Evolutionary conservation across 2,113 vertebrate genomes (phyloP), one percentile per base, ranked within the genome.

Genomic region (Cyphomyrus discorhynchus): DNA sequence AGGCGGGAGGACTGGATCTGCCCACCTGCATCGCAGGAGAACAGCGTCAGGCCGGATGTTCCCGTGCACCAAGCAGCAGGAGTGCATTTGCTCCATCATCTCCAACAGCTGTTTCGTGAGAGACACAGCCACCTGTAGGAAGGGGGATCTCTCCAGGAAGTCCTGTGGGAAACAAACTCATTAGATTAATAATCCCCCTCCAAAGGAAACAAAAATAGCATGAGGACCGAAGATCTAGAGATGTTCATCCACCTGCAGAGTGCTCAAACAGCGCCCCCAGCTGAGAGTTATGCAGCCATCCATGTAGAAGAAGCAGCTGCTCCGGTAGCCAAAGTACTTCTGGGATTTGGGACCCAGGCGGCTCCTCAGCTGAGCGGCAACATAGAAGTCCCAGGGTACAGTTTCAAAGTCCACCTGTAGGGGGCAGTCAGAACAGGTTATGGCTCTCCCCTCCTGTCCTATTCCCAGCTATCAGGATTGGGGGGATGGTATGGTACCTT

Each of bases 381-480:
- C 95, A 86, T 97, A 97, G 91, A 97, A 97, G 92, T 98, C 97
- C 97, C 97, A 97, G 15, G 96, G 96, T 77, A 96, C 91, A 83
- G 95, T 92, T 42, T 96, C 93, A 85, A 91, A 91, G 27, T 94
- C 95, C 66, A 97, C 95, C 97, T 98, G 92, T 31, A 94, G 10
- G 11, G 50, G 70, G 49, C 70, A 89, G 27, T 56, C 2, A 85
- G 21, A 88, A 42, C 52, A 84, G 17, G 39, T 9, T 46, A 84
- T 47, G 24, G 19, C 45, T 46, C 45, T 47, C 9, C 82, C 13
- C n/a, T 13, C 31, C 35, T 80, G 35, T 8, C 0, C 35, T 17
- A 80, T 80, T 80, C 35, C 15, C 13, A 19, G 74, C 5, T 17
- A 39, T 80, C 35, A 13, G 1, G 74, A 80, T 42, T 42, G 35